A percentile compares a stretch with the other conserved stretches of the same genome.
Conservation (phyloP, 2,113 vertebrate genomes). For the Festucalex cinctus region DNA sequence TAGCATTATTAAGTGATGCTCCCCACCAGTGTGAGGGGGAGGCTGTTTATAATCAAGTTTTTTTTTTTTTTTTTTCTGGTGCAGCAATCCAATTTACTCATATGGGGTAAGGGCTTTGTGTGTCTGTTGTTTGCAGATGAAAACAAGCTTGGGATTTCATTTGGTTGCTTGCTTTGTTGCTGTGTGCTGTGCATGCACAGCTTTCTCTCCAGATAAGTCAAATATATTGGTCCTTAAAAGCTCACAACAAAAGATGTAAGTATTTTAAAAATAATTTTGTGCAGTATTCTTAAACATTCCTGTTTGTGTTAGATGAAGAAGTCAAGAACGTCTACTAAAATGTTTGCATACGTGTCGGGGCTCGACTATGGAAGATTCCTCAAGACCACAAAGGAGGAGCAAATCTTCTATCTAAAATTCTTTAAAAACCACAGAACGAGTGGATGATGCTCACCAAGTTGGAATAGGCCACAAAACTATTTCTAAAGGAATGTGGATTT, state of each 20-base stretch:
- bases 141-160: slow-evolving; percentile 7
- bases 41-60: slow-evolving; percentile 61
- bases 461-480: not conserved
- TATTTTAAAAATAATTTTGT: not conserved
- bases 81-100: slow-evolving; percentile 61
- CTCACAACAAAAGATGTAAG: not conserved
- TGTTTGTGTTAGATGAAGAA: not conserved
- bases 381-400: slow-evolving; percentile 6
- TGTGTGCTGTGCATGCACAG: not conserved
- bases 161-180: slow-evolving; percentile 2
- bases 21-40: slow-evolving; percentile 33
- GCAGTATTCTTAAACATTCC: not conserved
- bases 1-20: slow-evolving; percentile 60
- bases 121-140: not conserved
- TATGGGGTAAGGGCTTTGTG: slow-evolving; percentile 31
- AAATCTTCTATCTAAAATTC: not conserved
- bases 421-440: slow-evolving; percentile 1
- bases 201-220: not conserved
- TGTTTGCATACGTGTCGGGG: not conserved
- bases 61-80: slow-evolving; percentile 3
- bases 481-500: not conserved
- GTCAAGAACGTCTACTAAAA: not conserved
- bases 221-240: not conserved
- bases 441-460: not conserved
- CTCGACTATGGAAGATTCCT: slow-evolving; percentile 1